Evolutionary conservation across 2,113 vertebrate species (phyloP), one percentile per base, ranked within the genome.

Genomic region (Podarcis muralis): DNA sequence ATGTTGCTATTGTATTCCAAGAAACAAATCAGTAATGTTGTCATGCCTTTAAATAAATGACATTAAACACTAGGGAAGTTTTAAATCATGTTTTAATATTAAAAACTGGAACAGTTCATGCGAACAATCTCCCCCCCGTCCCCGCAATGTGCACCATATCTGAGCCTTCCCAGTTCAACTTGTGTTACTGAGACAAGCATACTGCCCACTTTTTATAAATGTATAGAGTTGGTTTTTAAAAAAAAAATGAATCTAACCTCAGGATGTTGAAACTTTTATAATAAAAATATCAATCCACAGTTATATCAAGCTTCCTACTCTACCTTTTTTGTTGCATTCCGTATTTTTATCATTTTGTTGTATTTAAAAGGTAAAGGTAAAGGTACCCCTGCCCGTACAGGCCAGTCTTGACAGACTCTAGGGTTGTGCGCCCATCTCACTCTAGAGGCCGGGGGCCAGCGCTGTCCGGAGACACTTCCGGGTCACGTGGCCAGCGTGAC

Each of bases 161-260:
- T 90, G 92, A 81, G 27, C 88, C 75, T 89, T 93, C 22, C 30
- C 68, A 91, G 27, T 81, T 87, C 89, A 85, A 30, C 16, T n/a
- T 93, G 30, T 92, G 3, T 88, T 95, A 62, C 76, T 88, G 23
- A 92, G 94, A 92, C 18, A 59, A 90, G 76, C 71, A 72, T 91
- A 87, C 87, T 65, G 84, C 76, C 81, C 40, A 74, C 57, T 88
- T 93, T 95, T 92, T 83, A 30, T 91, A 92, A 1, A 71, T 65
- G 3, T 90, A 59, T 89, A 86, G 84, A 43, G 37, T 53, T 53
- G n/a, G 48, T 83, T 32, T 81, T 83, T 69, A 88, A 79, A 90
- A 53, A 90, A 53, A 53, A 53, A 53, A 53, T 35, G 57, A 65
- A 88, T 77, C 68, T 91, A 90, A 87, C 82, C 79, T 91, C 81